These are phyloP conservation scores for Mallateleia sp. DNA, from an alignment of 2,888 invertebrate species.

Conservation along the genomic window DNA sequence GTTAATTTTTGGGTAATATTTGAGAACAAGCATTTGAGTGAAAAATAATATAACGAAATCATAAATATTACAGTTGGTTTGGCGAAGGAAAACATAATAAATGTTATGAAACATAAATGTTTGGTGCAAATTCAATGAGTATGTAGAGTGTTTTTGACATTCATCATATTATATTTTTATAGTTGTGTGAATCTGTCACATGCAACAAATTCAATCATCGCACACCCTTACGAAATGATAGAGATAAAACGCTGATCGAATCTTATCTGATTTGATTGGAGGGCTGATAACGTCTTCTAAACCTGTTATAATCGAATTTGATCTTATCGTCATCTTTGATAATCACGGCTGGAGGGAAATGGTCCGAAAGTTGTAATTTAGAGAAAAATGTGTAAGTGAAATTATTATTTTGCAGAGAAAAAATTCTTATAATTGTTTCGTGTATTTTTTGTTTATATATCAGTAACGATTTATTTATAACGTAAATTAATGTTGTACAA, in stretches of 20 bases:
- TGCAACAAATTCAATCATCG: conserved; percentile 31
- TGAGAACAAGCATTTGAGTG: too few relatives aligned
- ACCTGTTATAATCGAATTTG: conserved; percentile 48
- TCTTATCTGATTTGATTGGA: conserved; percentile 53
- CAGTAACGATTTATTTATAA: too few relatives aligned
- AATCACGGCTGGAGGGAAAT: conserved; percentile 4
- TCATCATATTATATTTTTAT: conserved; percentile 40
- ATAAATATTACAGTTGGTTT: too few relatives aligned
- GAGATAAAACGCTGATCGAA: conserved; percentile 45
- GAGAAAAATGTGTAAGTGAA: too few relatives aligned
- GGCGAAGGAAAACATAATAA: too few relatives aligned
- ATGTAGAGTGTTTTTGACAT: background rate
- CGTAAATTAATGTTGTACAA: too few relatives aligned
- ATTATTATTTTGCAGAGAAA: too few relatives aligned
- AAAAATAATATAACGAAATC: too few relatives aligned
- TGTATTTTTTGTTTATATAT: too few relatives aligned
- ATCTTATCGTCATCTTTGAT: conserved; percentile 41
- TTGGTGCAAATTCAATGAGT: conserved; percentile 20
- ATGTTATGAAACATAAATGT: background rate
- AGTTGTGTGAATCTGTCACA: conserved; percentile 50
- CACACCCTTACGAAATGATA: conserved; percentile 46
- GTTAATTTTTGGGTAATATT: too few relatives aligned
- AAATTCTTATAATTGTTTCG: too few relatives aligned
- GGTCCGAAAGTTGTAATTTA: conserved; percentile 1
- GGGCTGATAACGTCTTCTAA: conserved; percentile 37